Evolutionary conservation across 37 sponge, comb jelly and placozoan genomes (phyloP), one percentile per base, ranked within the genome.

Genomic region (Ianthella basta): DNA sequence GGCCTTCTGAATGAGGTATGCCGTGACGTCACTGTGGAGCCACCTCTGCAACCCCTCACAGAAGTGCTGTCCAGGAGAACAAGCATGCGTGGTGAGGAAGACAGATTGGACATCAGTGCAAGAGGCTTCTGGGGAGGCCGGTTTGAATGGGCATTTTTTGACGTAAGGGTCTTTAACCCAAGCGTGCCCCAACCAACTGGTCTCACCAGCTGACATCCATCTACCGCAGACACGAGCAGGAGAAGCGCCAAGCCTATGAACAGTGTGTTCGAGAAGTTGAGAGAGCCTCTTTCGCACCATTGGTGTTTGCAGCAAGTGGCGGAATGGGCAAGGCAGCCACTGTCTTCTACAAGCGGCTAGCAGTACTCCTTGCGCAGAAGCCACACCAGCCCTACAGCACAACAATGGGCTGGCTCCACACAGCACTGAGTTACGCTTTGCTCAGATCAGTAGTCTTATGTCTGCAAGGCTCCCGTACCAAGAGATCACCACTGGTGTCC

Each of bases 291-390:
- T 61, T 61, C 29, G 10, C 64, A 13, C 13, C 64, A 61, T 12
- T 61, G 64, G 64, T 61, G 10, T 61, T 61, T 61, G 64, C 64
- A 29, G 64, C 64, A 61, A 61, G 64, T 61, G 64, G 64, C 10
- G 64, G 64, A 61, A 61, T 61, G 64, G 64, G 64, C 29, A 61
- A 61, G 10, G 64, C 64, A 61, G 64, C 64, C 64, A 61, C 64
- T 27, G 64, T 61, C 13, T 61, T 61, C 29, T 61, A 61, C 29
- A 61, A 61, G 14, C 5, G 64, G 64, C 10, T 61, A 8, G 50
- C 50, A 44, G 50, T 8, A 44, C 50, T 44, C 50, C 8, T 44
- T 44, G 50, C 50, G 50, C 64, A 61, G 64, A 61, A 61, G 64
- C 24, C 4, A 61, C 64, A 61, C 64, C 64, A 61, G 64, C 29